phyloP scores from a whole-genome alignment of 2,888 invertebrate genomes.

The Oscheius sp. region DNA sequence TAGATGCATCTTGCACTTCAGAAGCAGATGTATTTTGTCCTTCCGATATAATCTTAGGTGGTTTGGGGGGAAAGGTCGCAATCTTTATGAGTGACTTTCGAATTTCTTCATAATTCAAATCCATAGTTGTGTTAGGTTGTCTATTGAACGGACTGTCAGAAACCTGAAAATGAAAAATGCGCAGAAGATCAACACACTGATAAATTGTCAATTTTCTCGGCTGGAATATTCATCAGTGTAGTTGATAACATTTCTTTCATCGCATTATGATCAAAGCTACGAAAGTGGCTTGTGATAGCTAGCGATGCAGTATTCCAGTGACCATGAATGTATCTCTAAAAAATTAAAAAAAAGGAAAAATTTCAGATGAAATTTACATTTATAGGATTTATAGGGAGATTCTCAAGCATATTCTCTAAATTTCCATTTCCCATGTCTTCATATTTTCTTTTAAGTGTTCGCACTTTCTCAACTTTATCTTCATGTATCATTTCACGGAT shows the following conservation, averaged over 20 bases:
- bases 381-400: not conserved
- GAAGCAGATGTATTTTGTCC: too few relatives aligned
- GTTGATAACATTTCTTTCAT: too few relatives aligned
- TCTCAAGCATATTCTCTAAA: not conserved
- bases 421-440: not conserved
- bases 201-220: not conserved
- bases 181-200: not conserved
- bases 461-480: not conserved
- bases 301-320: not conserved
- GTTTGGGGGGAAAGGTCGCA: not conserved
- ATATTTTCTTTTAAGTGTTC: not conserved
- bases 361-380: not conserved
- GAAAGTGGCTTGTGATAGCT: not conserved
- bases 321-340: not conserved
- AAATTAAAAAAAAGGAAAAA: not conserved
- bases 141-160: not conserved
- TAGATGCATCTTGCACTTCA: too few relatives aligned
- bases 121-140: not conserved
- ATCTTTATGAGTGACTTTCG: not conserved
- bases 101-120: conserved; percentile 2
- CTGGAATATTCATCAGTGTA: not conserved
- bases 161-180: not conserved
- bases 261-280: not conserved
- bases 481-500: not conserved
- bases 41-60: too few relatives aligned